Evolutionary conservation across 2,797 vertebrate species (phyloP).

Genomic region (Typhlichthys subterraneus): DNA sequence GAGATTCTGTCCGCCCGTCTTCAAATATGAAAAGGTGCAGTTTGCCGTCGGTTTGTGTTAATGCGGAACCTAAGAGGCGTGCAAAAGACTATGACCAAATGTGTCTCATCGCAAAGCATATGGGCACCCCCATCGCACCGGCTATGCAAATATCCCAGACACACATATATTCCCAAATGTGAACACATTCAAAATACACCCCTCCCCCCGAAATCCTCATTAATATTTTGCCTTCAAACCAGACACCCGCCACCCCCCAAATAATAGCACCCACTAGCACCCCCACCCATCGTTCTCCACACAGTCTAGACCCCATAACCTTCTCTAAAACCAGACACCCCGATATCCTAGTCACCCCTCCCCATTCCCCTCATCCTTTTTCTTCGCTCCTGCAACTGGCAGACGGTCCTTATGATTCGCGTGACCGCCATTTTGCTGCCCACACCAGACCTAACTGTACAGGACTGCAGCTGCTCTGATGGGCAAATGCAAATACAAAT

Average conservation of each 20-base stretch:
- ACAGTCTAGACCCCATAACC: slow-evolving; percentile 66
- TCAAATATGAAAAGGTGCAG: slow-evolving; percentile 11
- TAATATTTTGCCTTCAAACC: slow-evolving; percentile 70
- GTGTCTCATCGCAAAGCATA: slow-evolving; percentile 54
- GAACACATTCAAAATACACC: slow-evolving; percentile 58
- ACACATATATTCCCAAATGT: slow-evolving; percentile 68
- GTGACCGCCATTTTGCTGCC: slow-evolving; percentile 74
- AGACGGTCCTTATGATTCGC: slow-evolving; percentile 64
- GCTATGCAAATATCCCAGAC: slow-evolving; percentile 76
- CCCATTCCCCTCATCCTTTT: slow-evolving; percentile 16
- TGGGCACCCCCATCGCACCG: slow-evolving; percentile 57
- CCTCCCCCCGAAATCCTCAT: slow-evolving; percentile 43
- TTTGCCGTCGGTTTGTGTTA: slow-evolving; percentile 11
- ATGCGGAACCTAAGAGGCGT: slow-evolving; percentile 25
- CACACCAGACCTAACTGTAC: slow-evolving; percentile 67
- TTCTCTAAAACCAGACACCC: slow-evolving; percentile 65
- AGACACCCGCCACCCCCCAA: slow-evolving; percentile 60
- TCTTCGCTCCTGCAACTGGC: slow-evolving; percentile 61
- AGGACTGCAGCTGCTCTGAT: slow-evolving; percentile 64
- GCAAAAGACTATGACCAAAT: slow-evolving; percentile 51
- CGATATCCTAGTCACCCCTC: slow-evolving; percentile 21
- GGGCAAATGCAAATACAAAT: slow-evolving; percentile 64
- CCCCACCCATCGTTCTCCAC: slow-evolving; percentile 33
- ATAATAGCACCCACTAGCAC: slow-evolving; percentile 69
- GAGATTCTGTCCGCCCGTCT: slow-evolving; percentile 29